A percentile compares a stretch with the other conserved stretches of the same genome.
These are phyloP conservation scores for Enhydra lutris DNA, from an alignment of 2,113 vertebrate genomes.

Conservation along the genomic window DNA sequence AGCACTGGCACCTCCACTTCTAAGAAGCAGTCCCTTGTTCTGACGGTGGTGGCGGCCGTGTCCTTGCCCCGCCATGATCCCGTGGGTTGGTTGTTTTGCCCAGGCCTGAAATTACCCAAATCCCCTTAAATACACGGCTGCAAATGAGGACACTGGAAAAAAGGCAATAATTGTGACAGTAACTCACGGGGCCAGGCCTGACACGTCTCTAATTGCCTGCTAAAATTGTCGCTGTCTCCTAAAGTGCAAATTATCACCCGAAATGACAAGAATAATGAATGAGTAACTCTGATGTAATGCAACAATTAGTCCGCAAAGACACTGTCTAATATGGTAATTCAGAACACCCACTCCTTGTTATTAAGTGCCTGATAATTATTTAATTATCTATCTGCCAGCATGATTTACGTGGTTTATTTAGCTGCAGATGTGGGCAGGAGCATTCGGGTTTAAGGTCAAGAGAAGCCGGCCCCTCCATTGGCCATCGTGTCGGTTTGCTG, in stretches of 20 bases:
- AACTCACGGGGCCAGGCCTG: constrained; percentile 90
- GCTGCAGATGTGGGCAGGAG: constrained; percentile 85
- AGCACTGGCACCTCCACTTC: rapidly evolving
- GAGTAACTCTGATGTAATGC: constrained; percentile 91
- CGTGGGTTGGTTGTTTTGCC: constrained; percentile 74
- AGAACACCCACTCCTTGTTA: constrained; percentile 89
- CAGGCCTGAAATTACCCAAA: constrained; percentile 77
- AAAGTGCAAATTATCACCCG: constrained; percentile 91
- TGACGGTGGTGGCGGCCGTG: rapidly evolving
- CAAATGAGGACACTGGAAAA: constrained; percentile 84
- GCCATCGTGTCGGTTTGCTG: neutral
- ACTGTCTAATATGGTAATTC: constrained; percentile 91
- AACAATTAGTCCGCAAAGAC: constrained; percentile 92
- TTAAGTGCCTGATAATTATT: constrained; percentile 94
- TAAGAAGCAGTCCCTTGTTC: neutral
- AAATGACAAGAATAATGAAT: constrained; percentile 94
- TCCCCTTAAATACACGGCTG: constrained; percentile 82
- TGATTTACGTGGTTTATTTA: constrained; percentile 92
- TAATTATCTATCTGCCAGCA: constrained; percentile 92
- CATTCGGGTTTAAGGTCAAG: constrained; percentile 79
- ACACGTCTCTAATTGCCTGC: constrained; percentile 91
- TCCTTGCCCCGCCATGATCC: neutral
- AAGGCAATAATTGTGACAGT: constrained; percentile 89
- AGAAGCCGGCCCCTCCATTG: constrained; percentile 36
- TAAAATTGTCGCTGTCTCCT: constrained; percentile 91